Evolutionary conservation across 2,888 invertebrate genomes (phyloP).

Genomic region (Cheilosia vulpina): DNA sequence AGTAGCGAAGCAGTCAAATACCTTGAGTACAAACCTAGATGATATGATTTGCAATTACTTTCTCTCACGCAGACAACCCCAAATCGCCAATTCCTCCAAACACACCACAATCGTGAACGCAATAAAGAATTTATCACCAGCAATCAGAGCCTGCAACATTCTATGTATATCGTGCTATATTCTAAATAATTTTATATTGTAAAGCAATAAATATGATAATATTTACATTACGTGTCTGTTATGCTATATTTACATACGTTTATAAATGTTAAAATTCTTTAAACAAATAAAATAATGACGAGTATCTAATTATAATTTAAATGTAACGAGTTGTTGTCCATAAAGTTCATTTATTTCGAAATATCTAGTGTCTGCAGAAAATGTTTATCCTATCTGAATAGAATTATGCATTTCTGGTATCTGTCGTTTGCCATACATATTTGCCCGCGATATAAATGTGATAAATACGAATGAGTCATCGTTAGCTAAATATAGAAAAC

Average conservation of each 20-base stretch:
- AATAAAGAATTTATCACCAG: conserved; percentile 35
- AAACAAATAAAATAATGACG: conserved; percentile 21
- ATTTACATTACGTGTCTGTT: conserved; percentile 35
- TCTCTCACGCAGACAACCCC: conserved; percentile 61
- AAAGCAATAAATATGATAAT: conserved; percentile 22
- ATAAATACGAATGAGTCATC: conserved; percentile 54
- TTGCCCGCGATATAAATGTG: conserved; percentile 23
- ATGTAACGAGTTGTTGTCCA: conserved; percentile 1
- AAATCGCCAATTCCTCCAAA: conserved; percentile 37
- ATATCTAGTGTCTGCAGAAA: not conserved
- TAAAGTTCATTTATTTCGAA: conserved; percentile 21
- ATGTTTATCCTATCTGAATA: conserved; percentile 18
- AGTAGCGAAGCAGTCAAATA: conserved; percentile 39
- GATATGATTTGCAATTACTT: conserved; percentile 45
- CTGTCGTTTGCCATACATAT: conserved; percentile 3
- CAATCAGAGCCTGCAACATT: conserved; percentile 18
- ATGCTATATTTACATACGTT: conserved; percentile 26
- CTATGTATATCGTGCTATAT: conserved; percentile 21
- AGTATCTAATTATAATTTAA: conserved; percentile 17
- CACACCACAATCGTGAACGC: conserved; percentile 46
- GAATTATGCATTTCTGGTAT: conserved; percentile 21
- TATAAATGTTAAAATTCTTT: conserved; percentile 18
- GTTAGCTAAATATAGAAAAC: conserved; percentile 46
- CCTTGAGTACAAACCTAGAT: conserved; percentile 22
- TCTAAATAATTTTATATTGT: conserved; percentile 28